Percentiles rank a stretch among this genome's conserved stretches.
Evolutionary conservation across 2,888 invertebrate genomes (phyloP).

Genomic region (Morpho deidamia): DNA sequence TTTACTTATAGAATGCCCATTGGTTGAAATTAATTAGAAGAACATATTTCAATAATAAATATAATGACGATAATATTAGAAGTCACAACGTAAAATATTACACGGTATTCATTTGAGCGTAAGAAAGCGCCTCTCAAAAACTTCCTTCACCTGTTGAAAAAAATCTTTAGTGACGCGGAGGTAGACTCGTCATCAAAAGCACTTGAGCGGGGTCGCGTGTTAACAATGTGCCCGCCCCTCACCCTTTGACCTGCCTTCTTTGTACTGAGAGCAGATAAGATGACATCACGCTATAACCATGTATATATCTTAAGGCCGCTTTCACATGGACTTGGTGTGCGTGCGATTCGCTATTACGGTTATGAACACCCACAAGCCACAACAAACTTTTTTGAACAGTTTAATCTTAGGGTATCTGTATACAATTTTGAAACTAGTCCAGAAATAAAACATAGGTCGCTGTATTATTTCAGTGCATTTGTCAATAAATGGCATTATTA

Average conservation of each 20-base stretch:
- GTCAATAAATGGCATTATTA: too few relatives aligned
- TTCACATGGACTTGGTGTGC: neutral
- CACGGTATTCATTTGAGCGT: constrained; percentile 16
- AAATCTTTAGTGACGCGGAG: constrained; percentile 23
- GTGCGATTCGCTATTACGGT: too few relatives aligned
- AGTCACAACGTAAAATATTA: neutral
- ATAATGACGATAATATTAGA: neutral
- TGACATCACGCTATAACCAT: constrained; percentile 48
- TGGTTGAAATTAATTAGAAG: too few relatives aligned
- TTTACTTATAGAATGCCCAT: too few relatives aligned
- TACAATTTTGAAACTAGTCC: too few relatives aligned
- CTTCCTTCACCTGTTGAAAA: constrained; percentile 30
- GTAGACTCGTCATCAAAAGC: constrained; percentile 57
- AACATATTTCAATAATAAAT: too few relatives aligned
- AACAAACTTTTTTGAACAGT: too few relatives aligned
- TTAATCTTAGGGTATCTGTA: too few relatives aligned
- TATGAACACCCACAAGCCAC: too few relatives aligned
- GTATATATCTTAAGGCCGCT: constrained; percentile 10
- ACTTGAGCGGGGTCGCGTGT: constrained; percentile 65
- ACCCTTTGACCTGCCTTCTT: constrained; percentile 72
- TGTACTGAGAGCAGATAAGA: constrained; percentile 62
- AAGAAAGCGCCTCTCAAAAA: constrained; percentile 22
- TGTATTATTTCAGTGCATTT: too few relatives aligned
- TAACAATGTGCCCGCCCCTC: constrained; percentile 67
- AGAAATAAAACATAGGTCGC: too few relatives aligned